Evolutionary conservation across 2,113 vertebrate genomes (phyloP).

Genomic region (Pheucticus melanocephalus): DNA sequence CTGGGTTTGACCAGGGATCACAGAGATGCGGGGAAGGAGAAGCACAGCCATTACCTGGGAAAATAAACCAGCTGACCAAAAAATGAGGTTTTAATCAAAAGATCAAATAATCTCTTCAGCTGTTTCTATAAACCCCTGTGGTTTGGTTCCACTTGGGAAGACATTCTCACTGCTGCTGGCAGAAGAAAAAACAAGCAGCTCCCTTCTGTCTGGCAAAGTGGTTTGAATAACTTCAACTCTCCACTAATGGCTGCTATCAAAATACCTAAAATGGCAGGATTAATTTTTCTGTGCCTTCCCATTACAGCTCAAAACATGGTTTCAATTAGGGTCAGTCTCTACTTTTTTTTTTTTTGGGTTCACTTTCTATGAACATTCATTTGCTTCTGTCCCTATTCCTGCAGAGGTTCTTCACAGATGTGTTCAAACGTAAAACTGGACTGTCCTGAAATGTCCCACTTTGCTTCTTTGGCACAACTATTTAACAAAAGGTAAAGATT

Average conservation of each 20-base stretch:
- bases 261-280: slow-evolving; percentile 8
- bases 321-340: neutral
- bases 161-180: neutral
- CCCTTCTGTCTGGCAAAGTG: neutral
- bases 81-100: slow-evolving; percentile 7
- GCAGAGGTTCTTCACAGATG: neutral
- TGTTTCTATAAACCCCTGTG: neutral
- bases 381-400: neutral
- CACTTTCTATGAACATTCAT: neutral
- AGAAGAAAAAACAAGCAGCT: slow-evolving; percentile 9
- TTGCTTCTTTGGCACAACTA: neutral
- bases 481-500: neutral
- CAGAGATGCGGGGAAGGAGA: neutral
- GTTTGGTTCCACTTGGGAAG: neutral
- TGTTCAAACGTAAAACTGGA: neutral
- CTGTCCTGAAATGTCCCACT: neutral
- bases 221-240: neutral
- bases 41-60: neutral
- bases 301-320: neutral
- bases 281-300: neutral
- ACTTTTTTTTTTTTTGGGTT: neutral
- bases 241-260: slow-evolving; percentile 29
- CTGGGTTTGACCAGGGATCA: neutral
- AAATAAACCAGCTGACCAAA: neutral
- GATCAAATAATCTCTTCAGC: neutral